Evolutionary conservation across 2,113 vertebrate genomes (phyloP).

Genomic region (Azemiops feae): DNA sequence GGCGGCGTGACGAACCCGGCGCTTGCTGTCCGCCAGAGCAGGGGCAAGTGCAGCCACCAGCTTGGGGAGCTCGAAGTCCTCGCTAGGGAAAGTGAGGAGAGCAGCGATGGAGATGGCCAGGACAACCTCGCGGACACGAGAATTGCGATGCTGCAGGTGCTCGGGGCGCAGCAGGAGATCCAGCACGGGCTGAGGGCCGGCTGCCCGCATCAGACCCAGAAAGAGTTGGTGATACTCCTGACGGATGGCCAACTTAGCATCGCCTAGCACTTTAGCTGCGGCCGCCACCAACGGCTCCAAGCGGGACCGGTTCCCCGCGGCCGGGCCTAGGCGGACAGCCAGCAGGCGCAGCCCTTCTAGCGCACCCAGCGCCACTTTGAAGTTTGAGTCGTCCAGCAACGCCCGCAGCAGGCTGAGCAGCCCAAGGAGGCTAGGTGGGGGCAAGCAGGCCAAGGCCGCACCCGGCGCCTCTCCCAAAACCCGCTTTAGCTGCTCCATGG

Average conservation of each 20-base stretch:
- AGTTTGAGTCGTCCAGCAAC: slow-evolving; percentile 84
- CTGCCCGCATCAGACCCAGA: slow-evolving; percentile 74
- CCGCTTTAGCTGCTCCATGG: slow-evolving; percentile 62
- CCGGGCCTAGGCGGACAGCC: slow-evolving; percentile 73
- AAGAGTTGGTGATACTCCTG: slow-evolving; percentile 80
- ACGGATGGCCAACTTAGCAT: slow-evolving; percentile 76
- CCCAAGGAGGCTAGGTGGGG: slow-evolving; percentile 70
- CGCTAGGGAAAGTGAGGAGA: slow-evolving; percentile 78
- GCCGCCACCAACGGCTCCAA: slow-evolving; percentile 73
- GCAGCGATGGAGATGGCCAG: slow-evolving; percentile 79
- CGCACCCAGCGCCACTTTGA: slow-evolving; percentile 81
- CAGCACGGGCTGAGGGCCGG: slow-evolving; percentile 77
- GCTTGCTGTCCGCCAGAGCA: slow-evolving; percentile 79
- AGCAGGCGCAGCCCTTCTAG: slow-evolving; percentile 80
- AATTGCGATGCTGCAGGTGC: slow-evolving; percentile 80
- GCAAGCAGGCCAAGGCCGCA: slow-evolving; percentile 38
- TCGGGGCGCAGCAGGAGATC: slow-evolving; percentile 70
- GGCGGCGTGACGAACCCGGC: slow-evolving; percentile 82
- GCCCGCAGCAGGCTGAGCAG: slow-evolving; percentile 77
- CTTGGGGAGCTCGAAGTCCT: slow-evolving; percentile 78
- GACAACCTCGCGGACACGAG: slow-evolving; percentile 79
- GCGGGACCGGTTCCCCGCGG: slow-evolving; percentile 43
- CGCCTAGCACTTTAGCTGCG: slow-evolving; percentile 77
- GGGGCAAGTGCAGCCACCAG: slow-evolving; percentile 82
- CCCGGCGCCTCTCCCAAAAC: slow-evolving; percentile 63